Base-by-base conservation (phyloP, 2,113 vertebrate genomes). In the Puma concolor region DNA sequence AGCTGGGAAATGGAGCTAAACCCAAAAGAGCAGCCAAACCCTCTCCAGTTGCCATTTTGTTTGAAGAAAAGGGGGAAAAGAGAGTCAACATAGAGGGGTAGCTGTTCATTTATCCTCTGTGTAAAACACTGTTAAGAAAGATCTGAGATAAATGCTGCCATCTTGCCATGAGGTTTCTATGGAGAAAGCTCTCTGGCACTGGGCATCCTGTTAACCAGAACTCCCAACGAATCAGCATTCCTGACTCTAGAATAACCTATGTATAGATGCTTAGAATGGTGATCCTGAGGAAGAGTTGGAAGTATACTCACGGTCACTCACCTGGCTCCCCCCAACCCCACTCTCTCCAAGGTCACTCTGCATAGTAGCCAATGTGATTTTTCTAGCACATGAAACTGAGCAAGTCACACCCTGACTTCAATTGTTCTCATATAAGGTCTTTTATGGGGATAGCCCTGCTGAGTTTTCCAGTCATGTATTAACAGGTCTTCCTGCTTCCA, bases 1-100 rank as follows among this genome's bases (percentile, higher is more conserved):
- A 77, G 29, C 57, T 36, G 50, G 83, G 83, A 82, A 83, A 90
- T 36, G 0, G 38, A 80, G 66, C 50, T 60, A n/a, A 71, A 23
- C 50, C 29, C n/a, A 23, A 50, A 79, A 82, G 4, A 66, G 60
- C 38, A 84, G 84, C 60, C 79, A 36, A 44, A 60, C 36, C 67
- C 7, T 50, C 66, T 50, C 79, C 12, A 77, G 69, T n/a, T 89
- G 66, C 83, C 77, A 80, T 76, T 92, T 96, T 86, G 92, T 72
- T 94, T 25, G 74, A 92, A 82, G 94, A 27, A 67, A 85, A 71
- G 21, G 15, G 1, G 0, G 1, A 0, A 5, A 2, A 10, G 7
- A 3, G 17, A 15, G 67, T n/a, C 38, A 9, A 10, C 4, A 4
- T 23, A 21, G 79, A 63, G 41, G 41, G 52, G 31, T 7, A 64